Percentiles rank a stretch among this genome's conserved stretches.
Evolutionary conservation across 2,797 vertebrate species (phyloP).

Genomic region (Aeoliscus strigatus): DNA sequence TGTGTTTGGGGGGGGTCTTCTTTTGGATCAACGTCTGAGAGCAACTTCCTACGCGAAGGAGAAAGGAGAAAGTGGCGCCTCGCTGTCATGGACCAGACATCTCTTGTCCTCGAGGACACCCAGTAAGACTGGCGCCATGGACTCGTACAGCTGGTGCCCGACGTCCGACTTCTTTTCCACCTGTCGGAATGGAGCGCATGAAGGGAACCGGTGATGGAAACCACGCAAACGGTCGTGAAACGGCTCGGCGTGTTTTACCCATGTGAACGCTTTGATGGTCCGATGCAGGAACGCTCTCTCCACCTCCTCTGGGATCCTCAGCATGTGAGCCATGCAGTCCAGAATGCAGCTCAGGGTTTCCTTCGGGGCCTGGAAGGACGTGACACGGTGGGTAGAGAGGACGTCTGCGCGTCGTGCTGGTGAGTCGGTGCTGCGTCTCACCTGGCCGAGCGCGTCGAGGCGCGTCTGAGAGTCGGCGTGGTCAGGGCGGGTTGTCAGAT

Average conservation of each 20-base stretch:
- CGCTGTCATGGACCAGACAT: constrained; percentile 32
- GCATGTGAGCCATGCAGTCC: constrained; percentile 83
- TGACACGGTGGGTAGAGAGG: not conserved
- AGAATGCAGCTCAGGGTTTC: constrained; percentile 85
- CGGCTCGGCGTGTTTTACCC: constrained; percentile 65
- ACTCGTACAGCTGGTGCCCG: constrained; percentile 71
- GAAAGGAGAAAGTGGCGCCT: not conserved
- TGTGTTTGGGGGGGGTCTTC: too few species aligned
- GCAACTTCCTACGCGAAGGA: constrained; percentile 8
- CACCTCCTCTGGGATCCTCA: constrained; percentile 76
- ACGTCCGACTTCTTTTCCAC: constrained; percentile 71
- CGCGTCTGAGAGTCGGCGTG: constrained; percentile 65
- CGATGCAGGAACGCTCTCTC: constrained; percentile 83
- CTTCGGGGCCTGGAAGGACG: constrained; percentile 76
- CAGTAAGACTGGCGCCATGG: constrained; percentile 76
- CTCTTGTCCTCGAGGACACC: constrained; percentile 79
- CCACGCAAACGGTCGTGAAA: not conserved
- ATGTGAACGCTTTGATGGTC: constrained; percentile 86
- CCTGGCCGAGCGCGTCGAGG: constrained; percentile 81
- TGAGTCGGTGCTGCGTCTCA: constrained; percentile 38
- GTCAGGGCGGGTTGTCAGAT: constrained; percentile 69
- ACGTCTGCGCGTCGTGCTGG: not conserved
- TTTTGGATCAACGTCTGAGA: too few species aligned
- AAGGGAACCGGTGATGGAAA: not conserved
- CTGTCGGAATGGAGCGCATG: constrained; percentile 59